A percentile compares a stretch with the other conserved stretches of the same genome.
These are phyloP conservation scores for Epistrophe grossulariae DNA, from an alignment of 2,888 invertebrate genomes.

Conservation along the genomic window DNA sequence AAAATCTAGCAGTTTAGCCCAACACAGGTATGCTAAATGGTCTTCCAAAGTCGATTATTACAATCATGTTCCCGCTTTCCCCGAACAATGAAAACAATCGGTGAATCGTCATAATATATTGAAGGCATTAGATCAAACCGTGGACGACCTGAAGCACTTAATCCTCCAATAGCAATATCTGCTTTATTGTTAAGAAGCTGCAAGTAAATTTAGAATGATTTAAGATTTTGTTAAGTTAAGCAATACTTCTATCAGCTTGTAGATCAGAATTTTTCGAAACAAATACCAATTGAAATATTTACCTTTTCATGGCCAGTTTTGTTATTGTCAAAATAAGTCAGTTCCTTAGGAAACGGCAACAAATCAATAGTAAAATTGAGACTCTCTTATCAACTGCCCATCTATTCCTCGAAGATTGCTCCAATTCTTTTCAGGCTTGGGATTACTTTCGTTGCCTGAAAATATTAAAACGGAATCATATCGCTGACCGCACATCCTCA, in stretches of 20 bases:
- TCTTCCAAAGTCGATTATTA: slow-evolving; percentile 75
- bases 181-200: slow-evolving; percentile 77
- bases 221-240: no score
- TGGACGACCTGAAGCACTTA: slow-evolving; percentile 77
- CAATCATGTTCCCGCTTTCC: slow-evolving; percentile 74
- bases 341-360: slow-evolving; percentile 1
- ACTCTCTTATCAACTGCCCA: slow-evolving; percentile 78
- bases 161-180: slow-evolving; percentile 79
- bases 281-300: background rate
- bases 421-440: slow-evolving; percentile 67
- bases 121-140: slow-evolving; percentile 77
- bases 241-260: no score
- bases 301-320: slow-evolving; percentile 75
- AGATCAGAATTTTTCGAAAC: no score
- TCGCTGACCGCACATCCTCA: slow-evolving; percentile 77
- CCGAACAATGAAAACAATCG: slow-evolving; percentile 78
- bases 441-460: slow-evolving; percentile 76
- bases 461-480: slow-evolving; percentile 78
- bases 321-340: background rate
- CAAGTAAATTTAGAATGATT: background rate
- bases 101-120: slow-evolving; percentile 77
- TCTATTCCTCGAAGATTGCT: slow-evolving; percentile 79
- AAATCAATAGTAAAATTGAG: slow-evolving; percentile 78
- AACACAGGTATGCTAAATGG: slow-evolving; percentile 76
- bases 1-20: background rate